These are phyloP conservation scores for Xyrauchen texanus DNA, from an alignment of 2,113 vertebrate genomes.

Conservation along the genomic window DNA sequence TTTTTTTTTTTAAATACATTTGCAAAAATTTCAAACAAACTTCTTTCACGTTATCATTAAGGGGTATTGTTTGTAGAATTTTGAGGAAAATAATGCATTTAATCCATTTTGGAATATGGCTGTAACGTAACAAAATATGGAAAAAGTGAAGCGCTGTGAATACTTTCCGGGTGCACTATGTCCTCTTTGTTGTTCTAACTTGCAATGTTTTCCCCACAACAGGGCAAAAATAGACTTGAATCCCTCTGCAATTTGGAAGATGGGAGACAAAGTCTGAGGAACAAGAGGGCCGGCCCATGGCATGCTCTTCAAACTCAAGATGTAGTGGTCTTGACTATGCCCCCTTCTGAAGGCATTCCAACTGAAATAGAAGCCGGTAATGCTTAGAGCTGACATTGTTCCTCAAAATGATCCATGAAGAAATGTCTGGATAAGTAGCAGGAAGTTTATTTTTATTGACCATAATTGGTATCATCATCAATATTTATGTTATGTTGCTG, in stretches of 20 bases:
- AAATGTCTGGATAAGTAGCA: background rate
- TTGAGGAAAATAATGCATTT: background rate
- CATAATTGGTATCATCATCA: background rate
- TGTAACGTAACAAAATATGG: too few relatives aligned
- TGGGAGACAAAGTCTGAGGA: background rate
- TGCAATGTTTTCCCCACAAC: background rate
- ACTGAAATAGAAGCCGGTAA: background rate
- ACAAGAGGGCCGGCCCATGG: background rate
- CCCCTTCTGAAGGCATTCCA: background rate
- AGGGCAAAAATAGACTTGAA: slow-evolving; percentile 38
- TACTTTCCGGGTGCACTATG: too few relatives aligned
- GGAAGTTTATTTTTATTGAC: background rate
- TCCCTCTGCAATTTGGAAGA: background rate
- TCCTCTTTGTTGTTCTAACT: background rate
- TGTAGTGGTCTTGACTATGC: background rate
- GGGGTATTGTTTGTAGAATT: too few relatives aligned
- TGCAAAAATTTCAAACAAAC: too few relatives aligned
- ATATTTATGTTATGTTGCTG: too few relatives aligned
- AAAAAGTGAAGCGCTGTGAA: too few relatives aligned
- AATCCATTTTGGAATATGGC: too few relatives aligned
- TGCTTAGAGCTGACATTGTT: background rate
- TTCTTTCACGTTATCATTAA: too few relatives aligned
- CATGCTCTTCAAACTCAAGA: slow-evolving; percentile 5
- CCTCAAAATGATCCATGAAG: too few relatives aligned
- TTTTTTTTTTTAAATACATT: too few relatives aligned